Percentiles rank a stretch among this genome's conserved stretches.
phyloP scores from a whole-genome alignment of 2,888 invertebrate species.

The Serripes groenlandicus region DNA sequence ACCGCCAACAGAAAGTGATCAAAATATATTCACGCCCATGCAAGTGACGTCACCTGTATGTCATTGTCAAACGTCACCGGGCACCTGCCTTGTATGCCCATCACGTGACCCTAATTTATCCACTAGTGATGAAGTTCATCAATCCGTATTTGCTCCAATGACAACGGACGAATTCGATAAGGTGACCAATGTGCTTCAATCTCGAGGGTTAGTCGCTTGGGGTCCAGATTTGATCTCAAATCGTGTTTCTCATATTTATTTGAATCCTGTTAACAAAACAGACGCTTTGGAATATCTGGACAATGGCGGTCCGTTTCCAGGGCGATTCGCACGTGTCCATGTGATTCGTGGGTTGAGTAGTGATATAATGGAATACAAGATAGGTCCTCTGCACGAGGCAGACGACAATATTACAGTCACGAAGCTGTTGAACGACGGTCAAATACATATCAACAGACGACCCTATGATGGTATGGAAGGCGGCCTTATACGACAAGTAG shows the following conservation, averaged over 20 bases:
- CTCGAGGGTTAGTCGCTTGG: conserved; percentile 4
- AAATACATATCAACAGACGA: conserved; percentile 61
- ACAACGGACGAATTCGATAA: conserved; percentile 54
- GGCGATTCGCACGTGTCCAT: conserved; percentile 64
- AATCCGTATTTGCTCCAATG: conserved; percentile 58
- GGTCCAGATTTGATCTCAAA: conserved; percentile 10
- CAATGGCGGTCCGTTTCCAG: conserved; percentile 61
- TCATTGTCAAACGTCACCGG: not conserved
- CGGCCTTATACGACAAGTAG: conserved; percentile 1
- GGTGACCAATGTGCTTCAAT: conserved; percentile 3
- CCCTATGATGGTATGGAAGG: conserved; percentile 57
- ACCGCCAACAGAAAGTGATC: not conserved
- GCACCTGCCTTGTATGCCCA: conserved; percentile 5
- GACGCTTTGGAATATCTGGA: conserved; percentile 59
- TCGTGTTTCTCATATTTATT: conserved; percentile 42
- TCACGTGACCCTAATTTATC: conserved; percentile 32
- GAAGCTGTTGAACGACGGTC: conserved; percentile 43
- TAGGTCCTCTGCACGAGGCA: conserved; percentile 62
- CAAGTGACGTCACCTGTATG: not conserved
- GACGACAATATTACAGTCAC: conserved; percentile 26
- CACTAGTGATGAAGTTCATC: not conserved
- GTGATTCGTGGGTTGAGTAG: conserved; percentile 52
- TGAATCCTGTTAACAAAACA: conserved; percentile 56
- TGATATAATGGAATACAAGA: conserved; percentile 68
- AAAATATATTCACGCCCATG: not conserved